phyloP scores from a whole-genome alignment of 2,888 invertebrate genomes.

The Liopterus haemorrhoidalis region DNA sequence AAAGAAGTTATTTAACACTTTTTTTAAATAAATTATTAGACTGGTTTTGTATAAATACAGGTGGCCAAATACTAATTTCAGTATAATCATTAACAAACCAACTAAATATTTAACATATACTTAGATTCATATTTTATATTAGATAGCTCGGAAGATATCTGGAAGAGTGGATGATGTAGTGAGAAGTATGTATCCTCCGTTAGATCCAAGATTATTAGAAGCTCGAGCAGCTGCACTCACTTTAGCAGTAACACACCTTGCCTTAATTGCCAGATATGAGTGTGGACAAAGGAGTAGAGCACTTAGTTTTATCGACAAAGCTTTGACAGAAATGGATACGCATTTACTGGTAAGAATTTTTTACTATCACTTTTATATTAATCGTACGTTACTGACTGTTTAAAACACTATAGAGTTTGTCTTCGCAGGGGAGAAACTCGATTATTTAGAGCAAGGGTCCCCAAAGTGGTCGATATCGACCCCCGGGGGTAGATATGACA shows the following conservation, averaged over 20 bases:
- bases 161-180: constrained; percentile 66
- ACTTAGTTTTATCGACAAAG: constrained; percentile 56
- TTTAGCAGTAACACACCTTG: constrained; percentile 61
- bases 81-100: too few relatives aligned
- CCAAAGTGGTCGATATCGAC: too few relatives aligned
- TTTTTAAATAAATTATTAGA: too few relatives aligned
- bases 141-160: constrained; percentile 60
- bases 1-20: too few relatives aligned
- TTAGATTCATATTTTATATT: constrained; percentile 14
- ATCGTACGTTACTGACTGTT: neutral
- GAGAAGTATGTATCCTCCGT: constrained; percentile 63
- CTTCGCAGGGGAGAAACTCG: too few relatives aligned
- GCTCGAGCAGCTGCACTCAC: constrained; percentile 62
- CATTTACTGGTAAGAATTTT: constrained; percentile 50
- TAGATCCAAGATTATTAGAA: constrained; percentile 62
- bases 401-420: too few relatives aligned
- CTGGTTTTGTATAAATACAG: too few relatives aligned
- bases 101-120: too few relatives aligned
- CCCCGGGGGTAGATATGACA: too few relatives aligned
- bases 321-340: constrained; percentile 59
- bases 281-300: constrained; percentile 47
- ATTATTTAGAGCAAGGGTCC: too few relatives aligned
- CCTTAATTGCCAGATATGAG: constrained; percentile 57
- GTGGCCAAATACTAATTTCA: too few relatives aligned
- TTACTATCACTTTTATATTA: neutral